phyloP scores from a whole-genome alignment of 2,113 vertebrate genomes.

The Zapornia atra region DNA sequence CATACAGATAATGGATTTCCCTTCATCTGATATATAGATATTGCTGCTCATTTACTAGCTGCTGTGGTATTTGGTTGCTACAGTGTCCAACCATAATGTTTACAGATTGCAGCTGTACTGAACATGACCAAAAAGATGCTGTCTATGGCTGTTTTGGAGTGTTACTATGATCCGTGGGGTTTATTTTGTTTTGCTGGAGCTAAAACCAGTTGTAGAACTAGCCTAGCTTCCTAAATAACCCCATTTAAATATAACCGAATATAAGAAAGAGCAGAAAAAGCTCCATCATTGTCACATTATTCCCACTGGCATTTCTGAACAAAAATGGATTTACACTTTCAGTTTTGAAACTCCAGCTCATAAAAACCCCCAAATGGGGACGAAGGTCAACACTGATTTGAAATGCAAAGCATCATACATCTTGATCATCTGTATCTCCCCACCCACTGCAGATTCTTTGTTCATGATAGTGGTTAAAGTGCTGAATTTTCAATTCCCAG shows the following conservation, averaged over 20 bases:
- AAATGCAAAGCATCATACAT: neutral
- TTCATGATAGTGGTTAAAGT: neutral
- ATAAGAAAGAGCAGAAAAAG: neutral
- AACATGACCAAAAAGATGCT: neutral
- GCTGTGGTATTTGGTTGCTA: constrained; percentile 7
- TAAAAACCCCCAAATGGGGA: neutral
- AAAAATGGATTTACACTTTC: neutral
- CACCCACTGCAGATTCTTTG: neutral
- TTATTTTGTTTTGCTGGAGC: neutral
- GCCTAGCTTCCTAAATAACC: constrained; percentile 9
- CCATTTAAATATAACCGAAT: neutral
- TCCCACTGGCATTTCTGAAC: constrained; percentile 16
- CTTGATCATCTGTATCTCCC: neutral
- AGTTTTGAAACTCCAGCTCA: neutral
- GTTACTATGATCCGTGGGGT: neutral
- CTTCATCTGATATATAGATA: constrained; percentile 18
- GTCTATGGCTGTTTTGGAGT: neutral
- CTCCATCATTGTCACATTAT: constrained; percentile 4
- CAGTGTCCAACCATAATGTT: constrained; percentile 23
- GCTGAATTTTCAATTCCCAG: neutral
- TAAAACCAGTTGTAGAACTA: constrained; percentile 10
- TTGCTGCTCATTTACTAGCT: constrained; percentile 9
- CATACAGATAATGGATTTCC: constrained; percentile 46
- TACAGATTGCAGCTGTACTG: neutral
- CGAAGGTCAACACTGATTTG: neutral